Evolutionary conservation across 2,797 vertebrate genomes (phyloP).

Genomic region (Arvicola amphibius): DNA sequence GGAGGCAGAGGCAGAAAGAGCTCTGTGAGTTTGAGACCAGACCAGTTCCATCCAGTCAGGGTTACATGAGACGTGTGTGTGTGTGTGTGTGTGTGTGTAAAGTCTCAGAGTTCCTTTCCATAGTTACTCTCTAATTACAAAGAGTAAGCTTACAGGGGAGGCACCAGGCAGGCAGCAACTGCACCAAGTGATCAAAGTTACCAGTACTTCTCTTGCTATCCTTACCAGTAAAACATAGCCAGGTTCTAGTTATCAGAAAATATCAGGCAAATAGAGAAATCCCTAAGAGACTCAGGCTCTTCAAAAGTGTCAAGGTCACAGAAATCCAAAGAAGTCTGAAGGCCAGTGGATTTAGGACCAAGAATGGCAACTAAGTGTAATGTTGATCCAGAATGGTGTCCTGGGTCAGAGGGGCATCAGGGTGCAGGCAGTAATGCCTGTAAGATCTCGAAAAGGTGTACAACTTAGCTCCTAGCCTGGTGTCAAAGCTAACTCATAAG

Average conservation of each 20-base stretch:
- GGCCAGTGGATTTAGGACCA: background rate
- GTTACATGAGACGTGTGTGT: background rate
- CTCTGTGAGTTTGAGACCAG: background rate
- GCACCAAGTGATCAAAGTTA: background rate
- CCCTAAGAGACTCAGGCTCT: background rate
- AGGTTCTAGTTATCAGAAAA: background rate
- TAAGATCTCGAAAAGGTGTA: background rate
- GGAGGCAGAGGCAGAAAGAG: background rate
- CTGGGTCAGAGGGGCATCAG: background rate
- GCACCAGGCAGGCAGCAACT: background rate
- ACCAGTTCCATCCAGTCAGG: background rate
- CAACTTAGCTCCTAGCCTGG: fast-evolving
- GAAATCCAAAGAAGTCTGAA: background rate
- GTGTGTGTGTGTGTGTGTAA: background rate
- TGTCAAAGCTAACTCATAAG: background rate
- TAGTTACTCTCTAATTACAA: constrained; percentile 52
- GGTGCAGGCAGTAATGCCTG: background rate
- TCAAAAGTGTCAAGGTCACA: background rate
- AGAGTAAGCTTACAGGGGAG: background rate
- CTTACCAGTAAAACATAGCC: background rate
- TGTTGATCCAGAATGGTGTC: background rate
- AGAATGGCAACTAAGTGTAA: background rate
- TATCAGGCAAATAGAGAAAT: background rate
- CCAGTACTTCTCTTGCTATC: background rate
- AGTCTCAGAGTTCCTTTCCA: background rate